A percentile compares a stretch with the other conserved stretches of the same genome.
phyloP scores from a whole-genome alignment of 2,113 vertebrate species.

The Halichoerus grypus region DNA sequence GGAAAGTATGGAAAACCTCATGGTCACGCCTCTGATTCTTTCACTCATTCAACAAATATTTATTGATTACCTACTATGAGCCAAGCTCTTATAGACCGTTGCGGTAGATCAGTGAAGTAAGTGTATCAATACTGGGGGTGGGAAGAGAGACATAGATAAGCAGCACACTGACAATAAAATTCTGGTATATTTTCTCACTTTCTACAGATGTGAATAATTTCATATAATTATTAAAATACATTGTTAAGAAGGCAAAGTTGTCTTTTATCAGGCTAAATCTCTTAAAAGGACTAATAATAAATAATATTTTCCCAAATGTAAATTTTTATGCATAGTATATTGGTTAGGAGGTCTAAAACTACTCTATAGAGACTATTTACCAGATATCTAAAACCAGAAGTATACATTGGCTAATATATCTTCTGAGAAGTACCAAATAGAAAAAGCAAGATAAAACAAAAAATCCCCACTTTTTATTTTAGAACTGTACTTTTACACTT shows the following conservation, averaged over 20 bases:
- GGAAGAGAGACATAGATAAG: not conserved
- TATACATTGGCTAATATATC: not conserved
- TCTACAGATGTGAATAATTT: not conserved
- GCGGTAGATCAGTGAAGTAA: not conserved
- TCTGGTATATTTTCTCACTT: not conserved
- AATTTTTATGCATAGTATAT: not conserved
- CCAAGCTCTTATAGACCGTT: not conserved
- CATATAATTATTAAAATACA: not conserved
- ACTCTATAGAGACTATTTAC: not conserved
- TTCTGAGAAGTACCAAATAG: conserved; percentile 16
- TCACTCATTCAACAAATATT: not conserved
- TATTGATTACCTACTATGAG: not conserved
- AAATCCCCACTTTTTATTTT: not conserved
- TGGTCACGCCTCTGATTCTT: not conserved
- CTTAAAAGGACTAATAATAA: not conserved
- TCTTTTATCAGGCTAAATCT: not conserved
- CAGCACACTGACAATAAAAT: not conserved
- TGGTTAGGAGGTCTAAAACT: not conserved
- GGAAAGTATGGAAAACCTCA: not conserved
- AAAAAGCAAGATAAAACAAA: not conserved
- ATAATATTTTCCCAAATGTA: not conserved
- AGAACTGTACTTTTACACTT: not conserved
- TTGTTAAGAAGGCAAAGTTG: not conserved
- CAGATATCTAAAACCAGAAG: not conserved
- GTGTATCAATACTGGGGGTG: not conserved